A percentile compares a stretch with the other conserved stretches of the same genome.
These are phyloP conservation scores for Lophotis ruficrista DNA, from an alignment of 2,113 vertebrate genomes.

Conservation along the genomic window DNA sequence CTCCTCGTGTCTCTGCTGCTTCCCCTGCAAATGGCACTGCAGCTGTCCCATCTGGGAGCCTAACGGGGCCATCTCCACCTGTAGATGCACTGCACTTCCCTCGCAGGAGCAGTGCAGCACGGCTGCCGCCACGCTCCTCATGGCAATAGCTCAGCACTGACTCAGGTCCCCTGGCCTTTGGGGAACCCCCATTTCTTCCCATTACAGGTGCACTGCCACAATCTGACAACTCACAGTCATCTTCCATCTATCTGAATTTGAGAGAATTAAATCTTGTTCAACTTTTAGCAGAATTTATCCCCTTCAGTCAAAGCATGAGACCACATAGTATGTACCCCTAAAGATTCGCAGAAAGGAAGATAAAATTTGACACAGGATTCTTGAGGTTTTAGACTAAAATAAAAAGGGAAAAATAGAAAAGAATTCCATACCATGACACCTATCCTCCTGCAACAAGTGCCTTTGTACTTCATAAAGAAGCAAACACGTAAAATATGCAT, in stretches of 20 bases:
- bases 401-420: neutral
- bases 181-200: neutral
- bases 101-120: neutral
- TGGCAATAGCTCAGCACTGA: neutral
- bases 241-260: neutral
- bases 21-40: neutral
- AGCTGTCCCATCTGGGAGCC: neutral
- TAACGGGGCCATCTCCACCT: neutral
- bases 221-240: neutral
- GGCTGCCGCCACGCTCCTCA: accelerated
- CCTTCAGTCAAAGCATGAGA: neutral
- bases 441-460: neutral
- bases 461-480: neutral
- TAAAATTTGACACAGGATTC: neutral
- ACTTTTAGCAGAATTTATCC: neutral
- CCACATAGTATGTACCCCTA: neutral
- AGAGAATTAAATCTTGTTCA: neutral
- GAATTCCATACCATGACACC: neutral
- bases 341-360: neutral
- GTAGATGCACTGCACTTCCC: neutral
- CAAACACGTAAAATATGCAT: neutral
- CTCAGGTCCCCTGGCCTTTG: neutral
- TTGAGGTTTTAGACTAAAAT: neutral
- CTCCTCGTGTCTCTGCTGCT: neutral
- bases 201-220: neutral